A percentile compares a stretch with the other conserved stretches of the same genome.
Conservation (phyloP, 2,888 invertebrate genomes). For the Dasysyrphus tricinctus region DNA sequence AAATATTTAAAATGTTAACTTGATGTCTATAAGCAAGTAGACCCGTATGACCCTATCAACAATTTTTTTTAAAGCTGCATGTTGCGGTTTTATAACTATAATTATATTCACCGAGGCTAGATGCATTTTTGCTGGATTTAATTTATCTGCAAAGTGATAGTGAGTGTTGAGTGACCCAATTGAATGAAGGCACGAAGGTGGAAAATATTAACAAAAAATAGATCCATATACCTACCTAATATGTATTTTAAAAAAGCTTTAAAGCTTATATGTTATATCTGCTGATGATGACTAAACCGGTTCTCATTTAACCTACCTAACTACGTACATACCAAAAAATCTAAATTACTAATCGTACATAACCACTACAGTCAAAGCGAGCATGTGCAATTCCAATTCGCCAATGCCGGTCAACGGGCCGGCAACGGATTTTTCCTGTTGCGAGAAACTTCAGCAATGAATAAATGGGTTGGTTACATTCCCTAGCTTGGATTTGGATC, state of each 20-base stretch:
- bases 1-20: too few relatives aligned
- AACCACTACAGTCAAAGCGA: not conserved
- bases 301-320: not conserved
- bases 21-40: too few relatives aligned
- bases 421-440: conserved; percentile 13
- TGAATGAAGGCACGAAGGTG: too few relatives aligned
- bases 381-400: not conserved
- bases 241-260: not conserved
- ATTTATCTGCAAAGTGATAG: too few relatives aligned
- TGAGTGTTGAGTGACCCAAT: too few relatives aligned
- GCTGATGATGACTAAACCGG: conserved; percentile 19
- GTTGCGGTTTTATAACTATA: too few relatives aligned
- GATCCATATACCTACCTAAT: not conserved
- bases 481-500: not conserved
- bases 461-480: not conserved
- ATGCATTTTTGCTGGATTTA: too few relatives aligned
- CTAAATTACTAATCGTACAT: not conserved
- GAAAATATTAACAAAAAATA: too few relatives aligned
- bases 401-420: not conserved
- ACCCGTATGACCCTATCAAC: too few relatives aligned
- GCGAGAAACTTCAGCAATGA: not conserved
- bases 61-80: too few relatives aligned
- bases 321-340: not conserved
- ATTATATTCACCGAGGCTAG: too few relatives aligned
- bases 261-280: not conserved